Evolutionary conservation across 2,113 vertebrate genomes (phyloP).

Genomic region (Atlantisia rogersi): DNA sequence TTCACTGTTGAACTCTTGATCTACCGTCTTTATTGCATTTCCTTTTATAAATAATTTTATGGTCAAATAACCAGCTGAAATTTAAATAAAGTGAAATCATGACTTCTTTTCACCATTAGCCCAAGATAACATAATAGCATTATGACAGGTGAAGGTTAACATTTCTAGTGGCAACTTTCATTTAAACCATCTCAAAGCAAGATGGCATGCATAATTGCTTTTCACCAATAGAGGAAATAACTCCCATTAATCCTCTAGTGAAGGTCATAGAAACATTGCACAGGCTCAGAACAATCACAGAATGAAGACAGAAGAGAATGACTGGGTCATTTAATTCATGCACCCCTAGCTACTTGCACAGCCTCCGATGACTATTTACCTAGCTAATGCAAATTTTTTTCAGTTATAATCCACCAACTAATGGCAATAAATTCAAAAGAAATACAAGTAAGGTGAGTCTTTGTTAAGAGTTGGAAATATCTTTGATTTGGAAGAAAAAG

Average conservation of each 20-base stretch:
- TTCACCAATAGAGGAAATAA: conserved; percentile 43
- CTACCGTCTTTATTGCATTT: not conserved
- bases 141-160: conserved; percentile 62
- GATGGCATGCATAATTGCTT: conserved; percentile 55
- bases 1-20: conserved; percentile 52
- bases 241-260: conserved; percentile 53
- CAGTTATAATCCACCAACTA: not conserved
- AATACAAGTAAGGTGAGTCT: not conserved
- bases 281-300: conserved; percentile 12
- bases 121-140: conserved; percentile 51
- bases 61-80: conserved; percentile 58
- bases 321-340: conserved; percentile 22
- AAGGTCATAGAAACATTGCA: conserved; percentile 36
- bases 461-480: not conserved
- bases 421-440: not conserved
- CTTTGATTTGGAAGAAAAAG: not conserved
- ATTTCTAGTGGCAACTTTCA: conserved; percentile 57
- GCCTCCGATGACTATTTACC: not conserved
- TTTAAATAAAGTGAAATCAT: conserved; percentile 64
- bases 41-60: conserved; percentile 61
- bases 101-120: conserved; percentile 49
- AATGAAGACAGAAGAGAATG: not conserved
- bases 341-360: not conserved
- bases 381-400: not conserved
- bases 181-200: conserved; percentile 58